These are phyloP conservation scores for Pachyramphus minor DNA, from an alignment of 2,113 vertebrate species.

Conservation along the genomic window DNA sequence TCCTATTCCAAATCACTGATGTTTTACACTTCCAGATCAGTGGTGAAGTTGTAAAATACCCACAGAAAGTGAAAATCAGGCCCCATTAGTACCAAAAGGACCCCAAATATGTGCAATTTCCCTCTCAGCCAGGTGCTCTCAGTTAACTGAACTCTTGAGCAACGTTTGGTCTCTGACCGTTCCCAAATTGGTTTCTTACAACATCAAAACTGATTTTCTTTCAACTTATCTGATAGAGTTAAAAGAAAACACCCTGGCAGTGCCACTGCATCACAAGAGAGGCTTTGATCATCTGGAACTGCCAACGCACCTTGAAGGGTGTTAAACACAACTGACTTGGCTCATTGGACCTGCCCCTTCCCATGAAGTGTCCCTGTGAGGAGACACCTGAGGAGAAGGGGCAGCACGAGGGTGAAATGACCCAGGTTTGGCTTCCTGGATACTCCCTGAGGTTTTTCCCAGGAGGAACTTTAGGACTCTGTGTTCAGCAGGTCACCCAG, in stretches of 20 bases:
- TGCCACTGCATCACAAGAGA: conserved; percentile 20
- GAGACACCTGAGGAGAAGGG: not conserved
- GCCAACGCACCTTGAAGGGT: not conserved
- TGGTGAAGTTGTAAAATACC: not conserved
- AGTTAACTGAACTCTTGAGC: not conserved
- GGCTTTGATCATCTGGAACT: conserved; percentile 36
- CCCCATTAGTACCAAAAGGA: not conserved
- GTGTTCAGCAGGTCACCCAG: not conserved
- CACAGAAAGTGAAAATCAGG: not conserved
- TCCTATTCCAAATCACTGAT: not conserved
- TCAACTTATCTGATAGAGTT: conserved; percentile 32
- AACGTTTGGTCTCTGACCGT: conserved; percentile 11
- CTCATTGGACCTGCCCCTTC: not conserved
- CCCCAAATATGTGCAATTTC: not conserved
- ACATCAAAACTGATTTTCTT: conserved; percentile 13
- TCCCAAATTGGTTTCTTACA: conserved; percentile 20
- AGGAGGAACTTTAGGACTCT: not conserved
- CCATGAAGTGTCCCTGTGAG: not conserved
- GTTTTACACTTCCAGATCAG: not conserved
- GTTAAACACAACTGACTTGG: not conserved
- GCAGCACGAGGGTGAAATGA: not conserved
- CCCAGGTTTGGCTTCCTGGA: not conserved
- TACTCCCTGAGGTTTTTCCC: not conserved
- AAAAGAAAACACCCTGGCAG: conserved; percentile 10
- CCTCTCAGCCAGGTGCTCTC: not conserved